Evolutionary conservation across 2,888 invertebrate genomes (phyloP).

Genomic region (Baccha elongata): DNA sequence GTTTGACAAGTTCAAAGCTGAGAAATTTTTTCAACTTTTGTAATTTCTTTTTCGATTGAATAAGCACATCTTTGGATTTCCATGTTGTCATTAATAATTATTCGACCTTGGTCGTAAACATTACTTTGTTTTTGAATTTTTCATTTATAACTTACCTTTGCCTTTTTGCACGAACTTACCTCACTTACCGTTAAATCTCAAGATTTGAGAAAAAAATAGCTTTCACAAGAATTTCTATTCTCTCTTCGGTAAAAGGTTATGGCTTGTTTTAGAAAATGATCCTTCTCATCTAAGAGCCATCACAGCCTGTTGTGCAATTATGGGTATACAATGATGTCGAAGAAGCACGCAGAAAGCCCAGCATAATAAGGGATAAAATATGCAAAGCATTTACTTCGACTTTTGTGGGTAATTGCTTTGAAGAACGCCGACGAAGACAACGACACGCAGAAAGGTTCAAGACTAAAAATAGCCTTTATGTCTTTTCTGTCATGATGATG

Average conservation of each 20-base stretch:
- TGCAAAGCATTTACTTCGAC: conserved; percentile 44
- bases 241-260: conserved; percentile 13
- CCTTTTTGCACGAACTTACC: too few species aligned
- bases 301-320: conserved; percentile 48
- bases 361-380: conserved; percentile 47
- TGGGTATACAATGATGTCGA: conserved; percentile 21
- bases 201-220: background rate
- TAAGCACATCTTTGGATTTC: background rate
- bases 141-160: conserved; percentile 2
- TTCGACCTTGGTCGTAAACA: conserved; percentile 2
- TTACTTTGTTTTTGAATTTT: background rate
- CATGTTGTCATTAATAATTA: background rate
- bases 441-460: background rate
- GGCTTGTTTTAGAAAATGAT: conserved; percentile 13
- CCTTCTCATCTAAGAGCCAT: background rate
- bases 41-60: background rate
- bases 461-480: conserved; percentile 20
- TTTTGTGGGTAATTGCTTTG: conserved; percentile 44
- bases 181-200: background rate
- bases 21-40: background rate
- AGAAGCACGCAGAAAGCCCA: background rate
- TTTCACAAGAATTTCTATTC: background rate
- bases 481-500: background rate
- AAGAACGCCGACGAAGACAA: background rate
- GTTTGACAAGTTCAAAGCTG: background rate